Evolutionary conservation across 2,888 invertebrate genomes (phyloP).

Genomic region (Sarcophaga carnaria): DNA sequence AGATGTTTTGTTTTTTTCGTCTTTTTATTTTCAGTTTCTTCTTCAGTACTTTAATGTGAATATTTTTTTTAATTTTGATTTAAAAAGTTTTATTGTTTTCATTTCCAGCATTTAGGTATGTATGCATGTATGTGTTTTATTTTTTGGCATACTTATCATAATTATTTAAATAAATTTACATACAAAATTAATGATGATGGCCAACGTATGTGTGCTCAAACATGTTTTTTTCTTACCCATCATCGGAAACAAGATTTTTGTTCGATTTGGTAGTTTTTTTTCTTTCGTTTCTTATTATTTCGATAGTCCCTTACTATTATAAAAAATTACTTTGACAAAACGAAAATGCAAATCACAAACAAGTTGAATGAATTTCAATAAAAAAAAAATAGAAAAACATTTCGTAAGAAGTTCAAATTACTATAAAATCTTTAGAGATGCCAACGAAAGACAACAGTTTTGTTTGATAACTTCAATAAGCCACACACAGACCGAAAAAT

Average conservation of each 20-base stretch:
- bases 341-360: constrained; percentile 12
- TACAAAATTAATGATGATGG: neutral
- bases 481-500: constrained; percentile 38
- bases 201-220: neutral
- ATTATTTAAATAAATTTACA: neutral
- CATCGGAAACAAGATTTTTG: neutral
- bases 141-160: neutral
- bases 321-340: neutral
- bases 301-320: neutral
- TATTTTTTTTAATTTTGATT: no score
- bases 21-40: no score
- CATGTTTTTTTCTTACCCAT: neutral
- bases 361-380: constrained; percentile 19
- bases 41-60: no score
- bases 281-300: neutral
- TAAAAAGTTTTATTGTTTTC: neutral
- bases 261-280: neutral
- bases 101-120: neutral
- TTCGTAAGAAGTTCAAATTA: neutral
- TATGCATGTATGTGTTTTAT: no score
- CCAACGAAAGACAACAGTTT: constrained; percentile 61
- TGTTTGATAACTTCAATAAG: constrained; percentile 59
- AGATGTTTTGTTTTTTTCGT: no score
- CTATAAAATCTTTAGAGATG: constrained; percentile 56
- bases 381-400: constrained; percentile 7